These are phyloP conservation scores for Portevinia maculata DNA, from an alignment of 2,888 invertebrate genomes.

Conservation along the genomic window DNA sequence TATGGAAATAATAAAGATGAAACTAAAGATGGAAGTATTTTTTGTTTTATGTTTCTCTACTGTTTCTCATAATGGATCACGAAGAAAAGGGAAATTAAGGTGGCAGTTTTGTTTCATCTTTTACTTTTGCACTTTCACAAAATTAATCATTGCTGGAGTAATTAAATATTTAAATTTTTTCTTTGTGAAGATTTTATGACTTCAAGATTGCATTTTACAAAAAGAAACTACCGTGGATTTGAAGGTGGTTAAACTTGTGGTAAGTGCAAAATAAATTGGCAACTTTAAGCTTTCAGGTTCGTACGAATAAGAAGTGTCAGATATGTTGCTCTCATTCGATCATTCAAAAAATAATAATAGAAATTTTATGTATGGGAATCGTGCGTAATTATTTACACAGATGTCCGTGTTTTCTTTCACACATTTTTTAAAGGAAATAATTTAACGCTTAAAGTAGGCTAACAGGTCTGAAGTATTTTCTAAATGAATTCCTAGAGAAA, in stretches of 20 bases:
- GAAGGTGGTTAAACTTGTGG: background rate
- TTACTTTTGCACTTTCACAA: constrained; percentile 45
- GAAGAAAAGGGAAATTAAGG: constrained; percentile 40
- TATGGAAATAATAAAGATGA: constrained; percentile 40
- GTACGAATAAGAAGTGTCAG: background rate
- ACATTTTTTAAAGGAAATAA: too few species aligned
- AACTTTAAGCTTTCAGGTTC: background rate
- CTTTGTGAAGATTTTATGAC: constrained; percentile 32
- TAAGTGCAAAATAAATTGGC: background rate
- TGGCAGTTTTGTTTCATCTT: constrained; percentile 29
- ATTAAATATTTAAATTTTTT: constrained; percentile 39
- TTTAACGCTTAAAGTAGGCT: too few species aligned
- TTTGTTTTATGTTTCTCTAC: background rate
- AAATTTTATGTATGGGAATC: too few species aligned
- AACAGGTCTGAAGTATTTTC: too few species aligned
- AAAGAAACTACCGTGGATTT: background rate
- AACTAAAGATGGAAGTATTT: constrained; percentile 5
- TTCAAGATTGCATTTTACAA: background rate
- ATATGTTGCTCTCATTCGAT: too few species aligned
- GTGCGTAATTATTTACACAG: too few species aligned
- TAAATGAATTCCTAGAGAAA: too few species aligned
- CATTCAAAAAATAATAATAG: too few species aligned
- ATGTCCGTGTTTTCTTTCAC: too few species aligned
- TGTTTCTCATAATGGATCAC: constrained; percentile 10
- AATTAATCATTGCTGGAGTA: constrained; percentile 30